Percentiles rank a stretch among this genome's conserved stretches.
These are phyloP conservation scores for Chelonia mydas DNA, from an alignment of 2,797 vertebrate species.

Conservation along the genomic window DNA sequence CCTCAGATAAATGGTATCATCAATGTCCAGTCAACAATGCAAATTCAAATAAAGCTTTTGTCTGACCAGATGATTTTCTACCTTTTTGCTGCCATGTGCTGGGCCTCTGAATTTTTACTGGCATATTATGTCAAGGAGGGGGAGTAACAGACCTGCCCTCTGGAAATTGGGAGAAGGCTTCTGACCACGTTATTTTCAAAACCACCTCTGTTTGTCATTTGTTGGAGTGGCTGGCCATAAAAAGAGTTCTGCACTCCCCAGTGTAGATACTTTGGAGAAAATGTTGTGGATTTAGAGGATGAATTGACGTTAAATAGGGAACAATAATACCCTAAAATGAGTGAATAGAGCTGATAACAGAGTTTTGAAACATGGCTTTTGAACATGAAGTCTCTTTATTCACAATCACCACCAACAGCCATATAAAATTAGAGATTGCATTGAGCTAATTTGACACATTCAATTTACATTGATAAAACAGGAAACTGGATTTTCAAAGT, in stretches of 20 bases:
- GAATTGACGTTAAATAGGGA: background rate
- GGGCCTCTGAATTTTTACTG: background rate
- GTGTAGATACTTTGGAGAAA: background rate
- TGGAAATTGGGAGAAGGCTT: background rate
- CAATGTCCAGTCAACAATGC: background rate
- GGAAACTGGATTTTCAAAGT: slow-evolving; percentile 1
- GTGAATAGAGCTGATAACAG: background rate
- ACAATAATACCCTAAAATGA: background rate
- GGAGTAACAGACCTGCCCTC: background rate
- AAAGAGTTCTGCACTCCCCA: background rate
- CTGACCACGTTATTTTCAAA: background rate
- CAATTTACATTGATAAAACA: background rate
- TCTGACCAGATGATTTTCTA: background rate
- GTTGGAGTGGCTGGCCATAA: background rate
- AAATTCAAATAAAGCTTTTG: background rate
- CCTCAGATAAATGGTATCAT: background rate
- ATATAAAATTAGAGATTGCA: background rate
- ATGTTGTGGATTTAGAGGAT: background rate
- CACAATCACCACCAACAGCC: background rate
- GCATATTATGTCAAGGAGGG: background rate
- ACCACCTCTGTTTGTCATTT: background rate
- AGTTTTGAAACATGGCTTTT: background rate
- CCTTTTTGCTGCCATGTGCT: background rate
- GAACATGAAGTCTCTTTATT: slow-evolving; percentile 5
- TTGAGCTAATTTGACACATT: background rate